These are phyloP conservation scores for Sturnus vulgaris DNA, from an alignment of 2,113 vertebrate species.

Conservation along the genomic window DNA sequence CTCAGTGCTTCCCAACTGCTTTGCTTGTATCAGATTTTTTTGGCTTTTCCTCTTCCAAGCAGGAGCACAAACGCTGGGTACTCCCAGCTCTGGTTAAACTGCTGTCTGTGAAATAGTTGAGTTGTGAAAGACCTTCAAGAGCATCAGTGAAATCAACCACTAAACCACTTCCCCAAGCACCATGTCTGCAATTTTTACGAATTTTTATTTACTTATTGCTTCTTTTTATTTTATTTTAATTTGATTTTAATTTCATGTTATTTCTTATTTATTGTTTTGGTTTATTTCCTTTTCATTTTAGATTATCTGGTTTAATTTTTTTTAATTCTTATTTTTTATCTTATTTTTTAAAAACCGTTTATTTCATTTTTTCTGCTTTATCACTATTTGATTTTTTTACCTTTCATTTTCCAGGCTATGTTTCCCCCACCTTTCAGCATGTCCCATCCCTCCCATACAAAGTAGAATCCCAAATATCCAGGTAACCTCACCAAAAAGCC, in stretches of 20 bases:
- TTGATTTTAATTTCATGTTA: background rate
- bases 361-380: background rate
- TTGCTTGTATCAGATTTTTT: fast-evolving
- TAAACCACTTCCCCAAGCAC: background rate
- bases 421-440: background rate
- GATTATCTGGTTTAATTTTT: background rate
- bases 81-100: background rate
- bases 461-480: background rate
- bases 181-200: fast-evolving
- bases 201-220: background rate
- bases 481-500: background rate
- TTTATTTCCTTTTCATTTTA: background rate
- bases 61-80: background rate
- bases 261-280: fast-evolving
- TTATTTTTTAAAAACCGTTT: background rate
- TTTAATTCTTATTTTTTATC: background rate
- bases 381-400: background rate
- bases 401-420: background rate
- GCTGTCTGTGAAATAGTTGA: background rate
- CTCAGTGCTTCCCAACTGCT: background rate
- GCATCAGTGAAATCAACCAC: background rate
- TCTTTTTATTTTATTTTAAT: background rate
- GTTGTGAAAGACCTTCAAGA: background rate
- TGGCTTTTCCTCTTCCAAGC: background rate
- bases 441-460: background rate